A percentile compares a stretch with the other conserved stretches of the same genome.
phyloP scores from a whole-genome alignment of 2,113 vertebrate species.

The Strix uralensis region DNA sequence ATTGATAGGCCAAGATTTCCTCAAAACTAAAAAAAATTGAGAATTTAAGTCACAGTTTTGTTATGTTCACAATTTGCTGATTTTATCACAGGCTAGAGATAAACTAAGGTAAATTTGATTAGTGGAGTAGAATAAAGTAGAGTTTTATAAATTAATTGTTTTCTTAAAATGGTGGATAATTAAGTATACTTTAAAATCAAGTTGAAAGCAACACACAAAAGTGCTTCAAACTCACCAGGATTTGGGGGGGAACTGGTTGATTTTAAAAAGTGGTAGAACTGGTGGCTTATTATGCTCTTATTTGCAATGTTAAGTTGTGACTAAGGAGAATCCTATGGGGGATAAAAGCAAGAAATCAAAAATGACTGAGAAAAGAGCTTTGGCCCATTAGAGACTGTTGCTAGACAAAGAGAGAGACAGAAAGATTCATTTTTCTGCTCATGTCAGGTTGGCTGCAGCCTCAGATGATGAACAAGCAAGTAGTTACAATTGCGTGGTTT shows the following conservation, averaged over 20 bases:
- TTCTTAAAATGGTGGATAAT: not conserved
- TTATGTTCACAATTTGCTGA: not conserved
- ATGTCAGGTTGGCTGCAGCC: not conserved
- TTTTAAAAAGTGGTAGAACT: not conserved
- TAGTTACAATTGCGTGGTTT: not conserved
- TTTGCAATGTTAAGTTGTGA: conserved; percentile 6
- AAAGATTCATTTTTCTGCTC: not conserved
- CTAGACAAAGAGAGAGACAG: not conserved
- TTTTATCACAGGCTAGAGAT: not conserved
- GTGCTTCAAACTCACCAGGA: not conserved
- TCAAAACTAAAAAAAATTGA: not conserved
- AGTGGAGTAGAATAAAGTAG: not conserved
- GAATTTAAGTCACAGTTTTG: not conserved
- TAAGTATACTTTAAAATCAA: not conserved
- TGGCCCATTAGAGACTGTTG: not conserved
- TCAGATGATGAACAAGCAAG: not conserved
- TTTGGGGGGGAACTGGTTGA: not conserved
- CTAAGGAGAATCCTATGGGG: not conserved
- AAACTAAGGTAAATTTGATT: not conserved
- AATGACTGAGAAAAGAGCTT: not conserved
- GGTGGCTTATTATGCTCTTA: not conserved
- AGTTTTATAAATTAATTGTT: not conserved
- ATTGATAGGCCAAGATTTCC: not conserved
- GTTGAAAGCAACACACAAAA: not conserved
- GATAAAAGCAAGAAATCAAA: not conserved